A percentile compares a stretch with the other conserved stretches of the same genome.
These are phyloP conservation scores for Tachuris rubrigastra DNA, from an alignment of 2,113 vertebrate genomes.

Conservation along the genomic window DNA sequence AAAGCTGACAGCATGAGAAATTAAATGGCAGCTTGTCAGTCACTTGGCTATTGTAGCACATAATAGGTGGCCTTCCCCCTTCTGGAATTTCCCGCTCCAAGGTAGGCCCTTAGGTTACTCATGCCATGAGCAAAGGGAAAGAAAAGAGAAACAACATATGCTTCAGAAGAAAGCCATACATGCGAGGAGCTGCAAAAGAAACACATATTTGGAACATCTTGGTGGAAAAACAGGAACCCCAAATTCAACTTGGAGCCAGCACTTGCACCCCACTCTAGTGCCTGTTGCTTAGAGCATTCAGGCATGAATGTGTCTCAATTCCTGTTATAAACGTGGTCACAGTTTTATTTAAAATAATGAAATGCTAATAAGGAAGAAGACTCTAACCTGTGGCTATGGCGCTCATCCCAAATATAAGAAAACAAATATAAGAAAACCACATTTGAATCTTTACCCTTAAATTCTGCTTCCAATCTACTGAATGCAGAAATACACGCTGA, in stretches of 20 bases:
- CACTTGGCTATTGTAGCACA: conserved; percentile 3
- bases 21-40: conserved; percentile 11
- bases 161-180: background rate
- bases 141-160: background rate
- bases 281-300: background rate
- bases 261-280: rapidly evolving
- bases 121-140: background rate
- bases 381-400: background rate
- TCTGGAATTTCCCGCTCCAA: conserved; percentile 52
- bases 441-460: background rate
- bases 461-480: background rate
- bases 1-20: background rate
- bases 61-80: conserved; percentile 11
- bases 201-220: background rate
- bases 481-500: background rate
- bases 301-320: background rate
- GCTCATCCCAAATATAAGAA: background rate
- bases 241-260: background rate
- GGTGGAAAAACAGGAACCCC: background rate
- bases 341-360: background rate
- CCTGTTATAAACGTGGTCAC: background rate
- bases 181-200: background rate
- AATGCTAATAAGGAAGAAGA: background rate
- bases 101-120: conserved; percentile 36
- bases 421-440: background rate